phyloP scores from a whole-genome alignment of 2,113 vertebrate species.

The Clarias magur region DNA sequence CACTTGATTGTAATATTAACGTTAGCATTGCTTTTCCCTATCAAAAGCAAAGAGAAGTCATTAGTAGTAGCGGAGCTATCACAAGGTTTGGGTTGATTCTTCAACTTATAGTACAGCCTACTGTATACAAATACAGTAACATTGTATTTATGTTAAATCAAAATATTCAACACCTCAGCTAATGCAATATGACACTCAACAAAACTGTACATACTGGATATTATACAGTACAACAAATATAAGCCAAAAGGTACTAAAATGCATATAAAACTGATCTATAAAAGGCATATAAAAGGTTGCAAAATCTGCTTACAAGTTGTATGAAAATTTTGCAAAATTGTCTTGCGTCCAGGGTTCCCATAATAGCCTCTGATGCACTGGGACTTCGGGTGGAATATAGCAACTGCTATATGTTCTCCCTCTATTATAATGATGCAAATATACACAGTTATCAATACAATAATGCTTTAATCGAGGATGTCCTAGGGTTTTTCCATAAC shows the following conservation, averaged over 20 bases:
- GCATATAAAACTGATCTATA: not conserved
- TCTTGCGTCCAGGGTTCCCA: not conserved
- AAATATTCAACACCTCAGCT: not conserved
- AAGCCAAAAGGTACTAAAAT: not conserved
- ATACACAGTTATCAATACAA: not conserved
- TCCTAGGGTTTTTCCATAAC: not conserved
- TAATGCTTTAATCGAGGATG: not conserved
- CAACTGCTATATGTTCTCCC: not conserved
- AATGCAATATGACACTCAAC: not conserved
- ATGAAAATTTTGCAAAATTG: not conserved
- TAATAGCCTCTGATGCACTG: not conserved
- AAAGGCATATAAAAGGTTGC: not conserved
- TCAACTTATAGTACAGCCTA: not conserved
- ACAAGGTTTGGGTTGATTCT: not conserved
- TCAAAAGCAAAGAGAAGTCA: not conserved
- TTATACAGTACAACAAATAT: not conserved
- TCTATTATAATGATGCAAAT: not conserved
- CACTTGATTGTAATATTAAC: conserved; percentile 22
- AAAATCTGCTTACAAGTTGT: not conserved
- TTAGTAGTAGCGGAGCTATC: not conserved
- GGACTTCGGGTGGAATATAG: not conserved
- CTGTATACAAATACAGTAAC: not conserved
- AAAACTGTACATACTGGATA: not conserved
- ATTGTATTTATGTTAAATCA: too few species aligned
- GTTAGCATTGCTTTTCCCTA: not conserved